These are phyloP conservation scores for Rhynchonycteris naso DNA, from an alignment of 2,797 vertebrate genomes.

Conservation along the genomic window DNA sequence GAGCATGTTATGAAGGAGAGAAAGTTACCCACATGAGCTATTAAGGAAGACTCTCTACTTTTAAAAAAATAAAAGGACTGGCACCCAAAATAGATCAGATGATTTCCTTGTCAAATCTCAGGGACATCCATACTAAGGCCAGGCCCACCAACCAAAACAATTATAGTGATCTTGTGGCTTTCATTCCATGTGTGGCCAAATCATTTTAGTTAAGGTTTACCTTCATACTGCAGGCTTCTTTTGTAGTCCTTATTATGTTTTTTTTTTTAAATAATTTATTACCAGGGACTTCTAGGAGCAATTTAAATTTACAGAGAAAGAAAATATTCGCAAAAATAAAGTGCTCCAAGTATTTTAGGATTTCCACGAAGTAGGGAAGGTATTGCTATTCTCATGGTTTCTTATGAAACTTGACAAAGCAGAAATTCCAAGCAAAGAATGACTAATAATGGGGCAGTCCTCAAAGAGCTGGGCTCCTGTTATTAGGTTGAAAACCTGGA, in stretches of 20 bases:
- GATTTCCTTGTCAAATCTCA: background rate
- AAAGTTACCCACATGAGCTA: background rate
- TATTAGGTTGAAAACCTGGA: background rate
- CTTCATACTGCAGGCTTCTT: slow-evolving; percentile 25
- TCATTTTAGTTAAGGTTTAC: background rate
- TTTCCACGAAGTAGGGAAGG: background rate
- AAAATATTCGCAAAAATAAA: slow-evolving; percentile 23
- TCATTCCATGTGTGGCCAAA: background rate
- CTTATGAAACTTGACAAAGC: background rate
- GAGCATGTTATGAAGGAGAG: background rate
- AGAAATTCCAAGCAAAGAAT: background rate
- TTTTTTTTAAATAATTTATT: background rate
- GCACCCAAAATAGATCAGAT: background rate
- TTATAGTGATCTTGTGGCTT: background rate
- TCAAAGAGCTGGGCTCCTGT: background rate
- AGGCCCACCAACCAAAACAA: background rate
- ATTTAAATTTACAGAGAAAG: slow-evolving; percentile 34
- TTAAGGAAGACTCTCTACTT: background rate
- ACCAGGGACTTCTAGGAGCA: background rate
- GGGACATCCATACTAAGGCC: background rate
- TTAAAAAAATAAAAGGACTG: background rate
- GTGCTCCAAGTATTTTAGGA: background rate
- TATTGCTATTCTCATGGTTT: background rate
- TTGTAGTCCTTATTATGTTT: background rate
- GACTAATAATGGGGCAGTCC: background rate